phyloP scores from a whole-genome alignment of 2,888 invertebrate species.

The Ophion costatus region DNA sequence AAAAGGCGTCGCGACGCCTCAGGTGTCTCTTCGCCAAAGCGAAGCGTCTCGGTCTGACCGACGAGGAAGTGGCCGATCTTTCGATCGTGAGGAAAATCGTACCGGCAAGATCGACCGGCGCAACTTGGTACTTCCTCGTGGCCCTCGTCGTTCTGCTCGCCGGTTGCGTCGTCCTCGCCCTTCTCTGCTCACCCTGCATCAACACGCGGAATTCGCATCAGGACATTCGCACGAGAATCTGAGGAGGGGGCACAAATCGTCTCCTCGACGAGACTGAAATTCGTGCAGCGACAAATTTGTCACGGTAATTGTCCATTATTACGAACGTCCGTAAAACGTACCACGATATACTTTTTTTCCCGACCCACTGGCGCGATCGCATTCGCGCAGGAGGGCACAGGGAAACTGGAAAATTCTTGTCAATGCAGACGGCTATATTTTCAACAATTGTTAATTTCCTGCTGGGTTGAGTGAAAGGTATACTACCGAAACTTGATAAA shows the following conservation, averaged over 20 bases:
- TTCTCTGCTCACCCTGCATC: constrained; percentile 75
- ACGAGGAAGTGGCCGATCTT: constrained; percentile 74
- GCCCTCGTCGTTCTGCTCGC: constrained; percentile 71
- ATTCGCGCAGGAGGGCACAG: too few species aligned
- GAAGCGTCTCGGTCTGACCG: constrained; percentile 73
- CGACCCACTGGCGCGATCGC: too few species aligned
- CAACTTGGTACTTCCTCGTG: constrained; percentile 71
- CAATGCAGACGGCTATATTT: too few species aligned
- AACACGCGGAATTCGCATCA: constrained; percentile 66
- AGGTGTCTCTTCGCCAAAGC: constrained; percentile 74
- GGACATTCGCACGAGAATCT: constrained; percentile 63
- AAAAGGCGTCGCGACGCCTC: constrained; percentile 77
- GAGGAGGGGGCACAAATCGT: constrained; percentile 3
- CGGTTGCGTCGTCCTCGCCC: constrained; percentile 72
- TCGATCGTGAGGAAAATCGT: constrained; percentile 74
- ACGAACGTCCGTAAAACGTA: not conserved
- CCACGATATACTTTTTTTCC: not conserved
- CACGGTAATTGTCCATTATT: constrained; percentile 46
- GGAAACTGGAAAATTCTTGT: too few species aligned
- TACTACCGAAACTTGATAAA: too few species aligned
- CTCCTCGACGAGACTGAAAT: constrained; percentile 16
- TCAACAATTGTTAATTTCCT: too few species aligned
- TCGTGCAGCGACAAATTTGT: constrained; percentile 22
- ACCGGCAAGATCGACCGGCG: constrained; percentile 68
- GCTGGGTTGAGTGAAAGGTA: too few species aligned